phyloP scores from a whole-genome alignment of 1,140 invertebrate genomes.

The Bombus superbus region DNA sequence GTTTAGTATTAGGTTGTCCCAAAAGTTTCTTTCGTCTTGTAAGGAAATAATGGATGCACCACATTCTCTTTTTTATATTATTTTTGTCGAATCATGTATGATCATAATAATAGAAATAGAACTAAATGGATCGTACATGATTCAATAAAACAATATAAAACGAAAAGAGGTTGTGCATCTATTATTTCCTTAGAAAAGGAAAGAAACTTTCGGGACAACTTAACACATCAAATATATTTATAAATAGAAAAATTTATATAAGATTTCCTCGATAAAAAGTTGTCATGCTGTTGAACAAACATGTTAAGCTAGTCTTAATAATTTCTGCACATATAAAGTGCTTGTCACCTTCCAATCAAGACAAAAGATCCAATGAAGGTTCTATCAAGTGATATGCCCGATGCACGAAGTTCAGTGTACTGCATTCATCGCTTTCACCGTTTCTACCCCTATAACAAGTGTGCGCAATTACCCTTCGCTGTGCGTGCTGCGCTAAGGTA shows the following conservation, averaged over 20 bases:
- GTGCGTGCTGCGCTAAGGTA: constrained; percentile 11
- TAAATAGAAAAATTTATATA: neutral
- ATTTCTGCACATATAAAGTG: neutral
- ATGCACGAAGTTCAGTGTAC: constrained; percentile 35
- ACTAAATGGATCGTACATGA: too few relatives aligned
- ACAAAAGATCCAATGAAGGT: constrained; percentile 18
- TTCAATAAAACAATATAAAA: too few relatives aligned
- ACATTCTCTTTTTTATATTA: too few relatives aligned
- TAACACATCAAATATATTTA: neutral
- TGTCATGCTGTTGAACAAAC: too few relatives aligned
- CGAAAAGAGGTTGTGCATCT: too few relatives aligned
- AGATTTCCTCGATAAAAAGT: neutral
- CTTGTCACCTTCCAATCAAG: neutral
- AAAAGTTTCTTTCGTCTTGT: too few relatives aligned
- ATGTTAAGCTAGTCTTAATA: neutral
- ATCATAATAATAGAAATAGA: too few relatives aligned
- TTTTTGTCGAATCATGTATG: too few relatives aligned
- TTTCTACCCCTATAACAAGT: constrained; percentile 20
- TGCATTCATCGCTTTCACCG: constrained; percentile 9
- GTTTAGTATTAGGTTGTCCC: too few relatives aligned
- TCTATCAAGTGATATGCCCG: constrained; percentile 10
- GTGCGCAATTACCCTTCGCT: constrained; percentile 29
- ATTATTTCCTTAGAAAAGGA: too few relatives aligned
- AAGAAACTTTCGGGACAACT: too few relatives aligned
- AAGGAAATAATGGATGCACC: too few relatives aligned